These are phyloP conservation scores for Stichopus horrens DNA, from an alignment of 53 echinoderm and acorn worm species.

Conservation along the genomic window DNA sequence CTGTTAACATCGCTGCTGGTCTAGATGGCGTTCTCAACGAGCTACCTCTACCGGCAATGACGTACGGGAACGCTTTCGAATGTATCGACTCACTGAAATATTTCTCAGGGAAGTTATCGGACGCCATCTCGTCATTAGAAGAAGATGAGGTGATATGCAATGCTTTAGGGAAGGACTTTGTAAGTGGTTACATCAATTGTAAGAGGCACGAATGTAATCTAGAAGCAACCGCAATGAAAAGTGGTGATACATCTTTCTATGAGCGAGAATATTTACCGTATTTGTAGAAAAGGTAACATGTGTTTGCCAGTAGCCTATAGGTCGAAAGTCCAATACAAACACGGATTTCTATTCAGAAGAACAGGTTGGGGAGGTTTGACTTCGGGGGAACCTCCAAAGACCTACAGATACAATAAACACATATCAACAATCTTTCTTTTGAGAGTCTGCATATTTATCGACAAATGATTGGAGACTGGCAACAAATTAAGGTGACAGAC, in stretches of 20 bases:
- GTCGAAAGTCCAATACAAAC: too few species aligned
- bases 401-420: too few species aligned
- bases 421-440: too few species aligned
- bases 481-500: too few species aligned
- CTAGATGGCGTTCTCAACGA: constrained; percentile 67
- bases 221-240: constrained; percentile 37
- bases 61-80: constrained; percentile 38
- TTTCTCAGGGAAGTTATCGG: constrained; percentile 52
- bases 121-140: constrained; percentile 56
- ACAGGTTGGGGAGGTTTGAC: too few species aligned
- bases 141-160: constrained; percentile 57
- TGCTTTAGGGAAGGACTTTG: constrained; percentile 61
- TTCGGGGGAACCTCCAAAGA: too few species aligned
- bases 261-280: constrained; percentile 34
- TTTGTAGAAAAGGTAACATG: background rate
- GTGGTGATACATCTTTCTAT: constrained; percentile 43
- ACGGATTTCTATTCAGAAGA: too few species aligned
- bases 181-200: constrained; percentile 48
- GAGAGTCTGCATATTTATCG: too few species aligned
- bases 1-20: constrained; percentile 71
- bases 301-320: too few species aligned
- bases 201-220: constrained; percentile 58
- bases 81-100: background rate
- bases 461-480: too few species aligned
- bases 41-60: constrained; percentile 37